phyloP scores from a whole-genome alignment of 2,888 invertebrate genomes.

The Thymelicus acteon region DNA sequence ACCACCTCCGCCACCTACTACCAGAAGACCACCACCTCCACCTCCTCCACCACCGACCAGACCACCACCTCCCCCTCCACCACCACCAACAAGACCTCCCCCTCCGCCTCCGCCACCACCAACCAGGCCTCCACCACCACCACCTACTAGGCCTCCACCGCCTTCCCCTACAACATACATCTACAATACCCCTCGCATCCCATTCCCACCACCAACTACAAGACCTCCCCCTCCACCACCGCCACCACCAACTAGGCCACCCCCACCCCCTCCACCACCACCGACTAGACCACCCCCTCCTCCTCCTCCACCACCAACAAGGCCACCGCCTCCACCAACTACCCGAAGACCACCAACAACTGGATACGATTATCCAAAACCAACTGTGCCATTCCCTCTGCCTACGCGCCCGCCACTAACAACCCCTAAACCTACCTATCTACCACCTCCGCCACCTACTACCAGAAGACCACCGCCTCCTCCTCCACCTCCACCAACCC shows the following conservation, averaged over 20 bases:
- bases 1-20: not conserved
- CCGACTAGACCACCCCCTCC: constrained; percentile 2
- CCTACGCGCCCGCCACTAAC: no score
- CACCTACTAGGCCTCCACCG: constrained; percentile 37
- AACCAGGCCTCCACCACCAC: constrained; percentile 39
- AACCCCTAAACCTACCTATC: no score
- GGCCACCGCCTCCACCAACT: constrained; percentile 41
- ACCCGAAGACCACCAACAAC: no score
- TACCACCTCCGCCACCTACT: not conserved
- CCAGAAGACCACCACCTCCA: constrained; percentile 40
- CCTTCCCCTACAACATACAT: no score
- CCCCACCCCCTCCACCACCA: constrained; percentile 41
- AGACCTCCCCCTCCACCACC: constrained; percentile 40
- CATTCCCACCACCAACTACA: constrained; percentile 43
- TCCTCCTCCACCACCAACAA: constrained; percentile 42
- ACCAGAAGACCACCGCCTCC: constrained; percentile 41
- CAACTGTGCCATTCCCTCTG: no score
- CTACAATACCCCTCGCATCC: no score
- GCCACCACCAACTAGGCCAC: constrained; percentile 41
- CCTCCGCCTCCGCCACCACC: constrained; percentile 45
- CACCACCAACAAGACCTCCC: constrained; percentile 40
- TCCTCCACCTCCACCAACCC: constrained; percentile 40
- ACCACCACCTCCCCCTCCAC: constrained; percentile 40
- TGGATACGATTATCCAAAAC: no score
- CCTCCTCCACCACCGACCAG: constrained; percentile 39